A percentile compares a stretch with the other conserved stretches of the same genome.
Evolutionary conservation across 2,113 vertebrate species (phyloP).

Genomic region (Tetrao urogallus): DNA sequence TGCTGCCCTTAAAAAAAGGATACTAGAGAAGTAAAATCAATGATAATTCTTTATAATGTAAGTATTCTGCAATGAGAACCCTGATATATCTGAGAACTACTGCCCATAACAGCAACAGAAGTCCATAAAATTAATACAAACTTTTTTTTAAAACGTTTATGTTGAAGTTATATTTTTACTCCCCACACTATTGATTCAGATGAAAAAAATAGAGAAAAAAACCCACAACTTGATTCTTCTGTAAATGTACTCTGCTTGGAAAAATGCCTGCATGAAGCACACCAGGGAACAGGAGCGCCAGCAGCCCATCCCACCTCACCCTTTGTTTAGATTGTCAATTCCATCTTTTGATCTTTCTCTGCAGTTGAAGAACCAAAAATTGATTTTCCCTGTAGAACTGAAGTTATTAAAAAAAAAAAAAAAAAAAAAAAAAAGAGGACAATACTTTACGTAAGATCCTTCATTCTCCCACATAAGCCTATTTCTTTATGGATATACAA

Average conservation of each 20-base stretch:
- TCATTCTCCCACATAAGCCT: slow-evolving; percentile 41
- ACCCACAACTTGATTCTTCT: neutral
- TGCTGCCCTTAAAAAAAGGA: neutral
- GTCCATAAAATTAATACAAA: neutral
- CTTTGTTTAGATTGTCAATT: slow-evolving; percentile 69
- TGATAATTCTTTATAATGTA: neutral
- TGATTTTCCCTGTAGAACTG: slow-evolving; percentile 75
- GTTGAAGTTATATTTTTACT: slow-evolving; percentile 16
- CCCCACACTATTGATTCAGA: neutral
- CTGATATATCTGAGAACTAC: neutral
- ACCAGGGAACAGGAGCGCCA: slow-evolving; percentile 55
- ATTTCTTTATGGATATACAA: slow-evolving; percentile 70
- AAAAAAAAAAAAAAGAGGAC: neutral
- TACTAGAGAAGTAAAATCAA: neutral
- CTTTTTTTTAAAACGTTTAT: neutral
- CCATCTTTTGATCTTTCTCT: slow-evolving; percentile 75
- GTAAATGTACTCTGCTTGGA: slow-evolving; percentile 58
- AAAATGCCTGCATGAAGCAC: slow-evolving; percentile 46
- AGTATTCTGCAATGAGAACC: neutral
- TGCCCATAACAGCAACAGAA: neutral
- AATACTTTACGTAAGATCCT: slow-evolving; percentile 78
- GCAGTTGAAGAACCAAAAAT: slow-evolving; percentile 71
- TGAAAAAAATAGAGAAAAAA: neutral
- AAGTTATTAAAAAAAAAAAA: slow-evolving; percentile 29
- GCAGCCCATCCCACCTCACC: slow-evolving; percentile 36